These are phyloP conservation scores for Lordiphosa fenestrarum DNA, from an alignment of 2,888 invertebrate species.

Conservation along the genomic window DNA sequence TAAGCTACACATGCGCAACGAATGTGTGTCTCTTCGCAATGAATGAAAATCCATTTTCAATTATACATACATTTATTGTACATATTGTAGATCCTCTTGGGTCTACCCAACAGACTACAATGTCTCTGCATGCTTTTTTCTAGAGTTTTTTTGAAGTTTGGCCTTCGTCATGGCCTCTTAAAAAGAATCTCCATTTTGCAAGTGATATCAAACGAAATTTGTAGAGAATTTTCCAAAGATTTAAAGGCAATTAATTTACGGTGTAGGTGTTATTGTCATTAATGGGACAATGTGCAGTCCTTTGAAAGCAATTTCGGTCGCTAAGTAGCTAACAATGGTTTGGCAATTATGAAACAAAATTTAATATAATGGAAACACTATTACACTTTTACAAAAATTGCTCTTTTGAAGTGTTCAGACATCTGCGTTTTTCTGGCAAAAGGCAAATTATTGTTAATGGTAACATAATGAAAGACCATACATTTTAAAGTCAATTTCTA, in stretches of 20 bases:
- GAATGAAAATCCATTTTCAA: conserved; percentile 42
- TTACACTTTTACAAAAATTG: conserved; percentile 20
- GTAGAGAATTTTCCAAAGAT: conserved; percentile 17
- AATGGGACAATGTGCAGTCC: conserved; percentile 32
- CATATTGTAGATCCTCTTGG: conserved; percentile 13
- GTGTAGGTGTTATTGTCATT: conserved; percentile 25
- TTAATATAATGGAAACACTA: conserved; percentile 8
- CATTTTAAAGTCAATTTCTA: conserved; percentile 40
- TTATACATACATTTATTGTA: conserved; percentile 40
- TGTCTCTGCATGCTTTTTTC: conserved; percentile 25
- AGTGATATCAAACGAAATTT: conserved; percentile 24
- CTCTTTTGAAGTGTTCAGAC: conserved; percentile 14
- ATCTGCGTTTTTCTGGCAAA: conserved; percentile 34
- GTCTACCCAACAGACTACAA: conserved; percentile 14
- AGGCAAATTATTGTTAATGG: conserved; percentile 49
- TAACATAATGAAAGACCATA: conserved; percentile 41
- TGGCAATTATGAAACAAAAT: conserved; percentile 34
- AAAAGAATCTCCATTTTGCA: conserved; percentile 24
- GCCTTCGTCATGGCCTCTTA: conserved; percentile 25
- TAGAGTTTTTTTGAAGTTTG: conserved; percentile 10
- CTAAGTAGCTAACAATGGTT: conserved; percentile 47
- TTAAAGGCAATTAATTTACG: conserved; percentile 1
- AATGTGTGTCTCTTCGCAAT: conserved; percentile 46
- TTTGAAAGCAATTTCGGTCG: conserved; percentile 49
- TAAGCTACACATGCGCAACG: conserved; percentile 60